Evolutionary conservation across 2,113 vertebrate genomes (phyloP).

Genomic region (Spea bombifrons): DNA sequence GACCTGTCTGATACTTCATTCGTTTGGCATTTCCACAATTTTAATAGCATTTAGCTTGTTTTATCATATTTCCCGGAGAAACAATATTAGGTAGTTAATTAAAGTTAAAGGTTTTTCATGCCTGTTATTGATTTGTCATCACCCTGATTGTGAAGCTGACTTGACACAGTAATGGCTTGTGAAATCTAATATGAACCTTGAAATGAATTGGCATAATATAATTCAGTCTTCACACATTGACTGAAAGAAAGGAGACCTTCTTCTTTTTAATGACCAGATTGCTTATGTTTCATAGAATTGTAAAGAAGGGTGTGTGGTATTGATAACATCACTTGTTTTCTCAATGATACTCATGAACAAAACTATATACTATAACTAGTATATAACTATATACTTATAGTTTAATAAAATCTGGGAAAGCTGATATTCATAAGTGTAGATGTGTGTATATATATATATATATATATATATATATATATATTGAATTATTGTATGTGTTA

Average conservation of each 20-base stretch:
- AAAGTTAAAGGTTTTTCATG: background rate
- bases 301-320: background rate
- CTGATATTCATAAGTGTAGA: background rate
- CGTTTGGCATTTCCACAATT: background rate
- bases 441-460: background rate
- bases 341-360: conserved; percentile 30
- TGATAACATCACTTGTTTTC: conserved; percentile 18
- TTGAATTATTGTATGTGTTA: background rate
- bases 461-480: too few species aligned
- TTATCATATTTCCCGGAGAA: background rate
- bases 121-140: conserved; percentile 10
- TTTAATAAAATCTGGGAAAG: background rate
- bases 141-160: background rate
- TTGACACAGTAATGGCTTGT: background rate
- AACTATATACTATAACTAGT: too few species aligned
- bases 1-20: background rate
- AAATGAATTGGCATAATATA: conserved; percentile 14
- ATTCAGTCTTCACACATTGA: background rate
- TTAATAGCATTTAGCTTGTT: conserved; percentile 1
- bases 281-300: conserved; percentile 2
- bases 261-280: conserved; percentile 18
- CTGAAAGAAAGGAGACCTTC: background rate
- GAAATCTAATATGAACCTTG: conserved; percentile 2
- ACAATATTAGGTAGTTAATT: conserved; percentile 16
- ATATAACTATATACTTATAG: too few species aligned